Conservation (phyloP, 2,888 invertebrate genomes). For the Drosophila neoperkinsi region DNA sequence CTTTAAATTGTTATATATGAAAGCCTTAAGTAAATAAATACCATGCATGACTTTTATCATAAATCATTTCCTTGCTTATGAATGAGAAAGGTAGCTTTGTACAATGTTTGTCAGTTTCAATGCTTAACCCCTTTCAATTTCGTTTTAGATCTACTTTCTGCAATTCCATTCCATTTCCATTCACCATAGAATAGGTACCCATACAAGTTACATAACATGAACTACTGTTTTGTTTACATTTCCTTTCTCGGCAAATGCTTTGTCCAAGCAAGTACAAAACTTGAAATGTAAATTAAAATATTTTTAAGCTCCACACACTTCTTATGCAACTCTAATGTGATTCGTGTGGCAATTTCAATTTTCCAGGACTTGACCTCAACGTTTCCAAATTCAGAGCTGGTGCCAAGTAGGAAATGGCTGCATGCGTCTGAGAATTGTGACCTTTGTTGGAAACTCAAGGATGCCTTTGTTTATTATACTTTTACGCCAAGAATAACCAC, state of each 20-base stretch:
- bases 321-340: constrained; percentile 19
- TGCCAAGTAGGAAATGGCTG: constrained; percentile 42
- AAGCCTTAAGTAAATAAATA: not conserved
- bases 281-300: not conserved
- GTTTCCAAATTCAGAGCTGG: constrained; percentile 6
- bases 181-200: not conserved
- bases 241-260: not conserved
- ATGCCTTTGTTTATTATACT: constrained; percentile 51
- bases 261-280: not conserved
- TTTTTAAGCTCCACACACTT: constrained; percentile 24
- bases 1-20: not conserved
- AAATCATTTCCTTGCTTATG: not conserved
- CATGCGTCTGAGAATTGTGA: constrained; percentile 51
- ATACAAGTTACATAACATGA: not conserved
- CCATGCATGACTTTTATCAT: not conserved
- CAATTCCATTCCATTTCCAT: no score
- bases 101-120: not conserved
- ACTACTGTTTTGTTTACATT: constrained; percentile 3
- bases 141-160: not conserved
- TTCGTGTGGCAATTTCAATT: constrained; percentile 31
- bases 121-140: not conserved
- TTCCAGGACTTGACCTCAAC: constrained; percentile 10
- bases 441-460: constrained; percentile 73
- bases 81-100: not conserved
- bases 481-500: constrained; percentile 59